Base-by-base conservation (phyloP, 37 sponge, comb jelly and placozoan species). In the Crambe crambe region DNA sequence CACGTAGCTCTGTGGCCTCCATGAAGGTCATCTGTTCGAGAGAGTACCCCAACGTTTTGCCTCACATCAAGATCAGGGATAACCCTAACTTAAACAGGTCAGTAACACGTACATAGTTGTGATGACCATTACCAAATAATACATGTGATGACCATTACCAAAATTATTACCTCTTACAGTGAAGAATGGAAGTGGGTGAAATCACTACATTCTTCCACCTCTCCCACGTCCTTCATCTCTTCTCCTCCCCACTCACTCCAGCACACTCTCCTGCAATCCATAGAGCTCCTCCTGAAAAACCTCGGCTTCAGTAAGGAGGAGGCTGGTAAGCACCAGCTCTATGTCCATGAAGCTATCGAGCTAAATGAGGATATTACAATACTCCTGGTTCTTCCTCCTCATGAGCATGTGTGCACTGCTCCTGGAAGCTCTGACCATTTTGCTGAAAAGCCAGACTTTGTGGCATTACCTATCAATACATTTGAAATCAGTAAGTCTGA, bases 311-410 rank as follows among this genome's bases (percentile, higher is more conserved):
- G 9, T 17, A 58, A 64, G 61, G 87, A 94, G 82, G 88, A 94
- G 5, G 65, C 72, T 20, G 80, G 68, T 30, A 62, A 77, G 4
- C 89, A 90, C 47, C 86, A 81, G 75, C 65, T 96, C 6, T 90
- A 91, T 78, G 57, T 63, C n/a, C 59, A 76, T 32, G 94, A 96
- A 62, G 91, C 92, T 0, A 84, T 96, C 25, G 97, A 96, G 58
- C 80, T 96, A 37, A 93, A 87, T 41, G 89, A 90, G 37, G 80
- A 92, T 56, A 82, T 90, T 26, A 71, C 94, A 5, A 69, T 96
- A 21, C 78, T 96, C 18, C 78, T 96, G 2, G 32, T 96, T 18
- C 43, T 90, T 36, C 97, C 97, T 29, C 65, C 91, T 27, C 75
- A 75, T 40, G 91, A 92, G 25, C 78, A 85, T 31, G 89, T 95